These are phyloP conservation scores for Apostichopus leukothele DNA, from an alignment of 53 echinoderm and acorn worm species.

Conservation along the genomic window DNA sequence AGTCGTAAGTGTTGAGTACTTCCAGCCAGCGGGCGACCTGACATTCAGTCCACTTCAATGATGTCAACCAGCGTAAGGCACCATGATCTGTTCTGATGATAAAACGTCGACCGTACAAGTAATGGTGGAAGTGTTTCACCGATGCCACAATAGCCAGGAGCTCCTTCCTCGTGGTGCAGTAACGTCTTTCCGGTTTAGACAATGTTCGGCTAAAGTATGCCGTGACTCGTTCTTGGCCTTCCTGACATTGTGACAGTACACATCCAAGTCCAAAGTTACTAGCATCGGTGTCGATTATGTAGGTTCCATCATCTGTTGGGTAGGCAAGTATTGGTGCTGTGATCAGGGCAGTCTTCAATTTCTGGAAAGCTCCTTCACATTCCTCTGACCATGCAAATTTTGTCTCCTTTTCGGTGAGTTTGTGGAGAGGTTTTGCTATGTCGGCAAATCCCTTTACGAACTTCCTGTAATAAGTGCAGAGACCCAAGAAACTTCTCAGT, in stretches of 20 bases:
- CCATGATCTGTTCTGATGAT: background rate
- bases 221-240: background rate
- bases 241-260: background rate
- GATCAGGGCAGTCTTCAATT: background rate
- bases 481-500: no score
- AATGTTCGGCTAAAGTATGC: background rate
- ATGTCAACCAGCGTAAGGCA: no score
- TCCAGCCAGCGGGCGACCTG: no score
- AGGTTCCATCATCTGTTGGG: background rate
- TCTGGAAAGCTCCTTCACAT: background rate
- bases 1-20: no score
- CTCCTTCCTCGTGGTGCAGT: background rate
- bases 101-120: background rate
- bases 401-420: no score
- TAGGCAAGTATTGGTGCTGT: background rate
- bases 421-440: no score
- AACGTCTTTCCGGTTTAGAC: background rate
- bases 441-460: no score
- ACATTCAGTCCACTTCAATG: background rate
- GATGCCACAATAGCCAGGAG: background rate
- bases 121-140: background rate
- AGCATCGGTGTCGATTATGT: background rate
- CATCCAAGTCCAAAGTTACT: background rate
- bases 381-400: background rate
- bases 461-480: no score